Conservation (phyloP, 2,888 invertebrate species). For the Lapara coniferarum region DNA sequence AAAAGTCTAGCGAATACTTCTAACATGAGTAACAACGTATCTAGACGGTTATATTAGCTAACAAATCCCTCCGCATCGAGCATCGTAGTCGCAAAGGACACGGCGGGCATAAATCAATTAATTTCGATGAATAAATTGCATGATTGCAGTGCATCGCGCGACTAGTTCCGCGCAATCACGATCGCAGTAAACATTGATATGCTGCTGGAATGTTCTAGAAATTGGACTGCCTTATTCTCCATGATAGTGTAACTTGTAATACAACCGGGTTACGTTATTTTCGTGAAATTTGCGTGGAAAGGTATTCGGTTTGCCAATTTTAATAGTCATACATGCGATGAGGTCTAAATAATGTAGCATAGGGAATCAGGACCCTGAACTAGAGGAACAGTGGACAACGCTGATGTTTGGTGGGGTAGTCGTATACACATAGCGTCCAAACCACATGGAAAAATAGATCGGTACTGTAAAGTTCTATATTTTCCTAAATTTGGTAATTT, state of each 20-base stretch:
- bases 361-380: neutral
- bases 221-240: too few species aligned
- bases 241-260: too few species aligned
- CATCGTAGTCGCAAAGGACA: constrained; percentile 55
- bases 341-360: too few species aligned
- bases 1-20: neutral
- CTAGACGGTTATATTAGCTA: constrained; percentile 50
- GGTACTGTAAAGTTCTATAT: too few species aligned
- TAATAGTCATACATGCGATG: too few species aligned
- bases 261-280: too few species aligned
- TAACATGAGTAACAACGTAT: neutral
- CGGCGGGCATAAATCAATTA: constrained; percentile 74
- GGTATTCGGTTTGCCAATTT: too few species aligned
- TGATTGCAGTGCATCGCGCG: constrained; percentile 56
- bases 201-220: constrained; percentile 6
- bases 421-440: neutral
- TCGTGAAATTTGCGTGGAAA: too few species aligned
- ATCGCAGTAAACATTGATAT: constrained; percentile 6
- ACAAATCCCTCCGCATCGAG: constrained; percentile 39
- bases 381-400: neutral
- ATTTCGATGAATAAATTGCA: constrained; percentile 78
- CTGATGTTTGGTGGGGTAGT: too few species aligned
- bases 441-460: too few species aligned
- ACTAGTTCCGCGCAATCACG: constrained; percentile 36
- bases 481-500: too few species aligned